Conservation (phyloP, 2,113 vertebrate genomes). For the Prunella himalayana region DNA sequence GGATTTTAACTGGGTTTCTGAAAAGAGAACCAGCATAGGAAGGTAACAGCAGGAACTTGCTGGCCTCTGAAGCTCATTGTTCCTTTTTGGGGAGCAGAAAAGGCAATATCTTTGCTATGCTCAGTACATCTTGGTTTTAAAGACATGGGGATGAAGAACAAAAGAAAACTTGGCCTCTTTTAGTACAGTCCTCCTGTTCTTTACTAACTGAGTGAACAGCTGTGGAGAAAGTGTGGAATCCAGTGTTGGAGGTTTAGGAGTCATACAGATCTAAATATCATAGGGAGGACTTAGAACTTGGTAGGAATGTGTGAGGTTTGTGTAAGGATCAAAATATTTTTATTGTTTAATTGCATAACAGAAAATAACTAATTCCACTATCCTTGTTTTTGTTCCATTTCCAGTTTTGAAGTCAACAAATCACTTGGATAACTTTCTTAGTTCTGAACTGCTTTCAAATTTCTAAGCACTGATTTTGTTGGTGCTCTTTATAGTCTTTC, state of each 20-base stretch:
- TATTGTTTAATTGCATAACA: neutral
- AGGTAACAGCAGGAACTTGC: neutral
- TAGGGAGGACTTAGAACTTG: neutral
- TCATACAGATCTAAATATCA: neutral
- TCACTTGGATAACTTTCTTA: neutral
- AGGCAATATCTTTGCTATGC: neutral
- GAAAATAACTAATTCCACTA: neutral
- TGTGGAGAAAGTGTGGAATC: neutral
- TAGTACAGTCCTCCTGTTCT: neutral
- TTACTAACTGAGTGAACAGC: neutral
- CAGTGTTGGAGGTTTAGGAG: neutral
- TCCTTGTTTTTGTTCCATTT: neutral
- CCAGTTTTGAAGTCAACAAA: neutral
- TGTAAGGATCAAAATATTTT: neutral
- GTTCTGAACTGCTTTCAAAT: neutral
- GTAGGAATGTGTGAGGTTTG: neutral
- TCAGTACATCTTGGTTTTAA: neutral
- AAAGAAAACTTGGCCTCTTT: neutral
- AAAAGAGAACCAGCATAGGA: neutral
- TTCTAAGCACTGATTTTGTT: neutral
- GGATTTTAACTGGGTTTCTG: neutral
- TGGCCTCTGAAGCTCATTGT: neutral
- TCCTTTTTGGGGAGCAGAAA: neutral
- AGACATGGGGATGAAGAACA: fast-evolving
- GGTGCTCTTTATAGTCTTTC: neutral